Evolutionary conservation across 2,113 vertebrate genomes (phyloP), one percentile per base, ranked within the genome.

Genomic region (Beaufortia kweichowensis): DNA sequence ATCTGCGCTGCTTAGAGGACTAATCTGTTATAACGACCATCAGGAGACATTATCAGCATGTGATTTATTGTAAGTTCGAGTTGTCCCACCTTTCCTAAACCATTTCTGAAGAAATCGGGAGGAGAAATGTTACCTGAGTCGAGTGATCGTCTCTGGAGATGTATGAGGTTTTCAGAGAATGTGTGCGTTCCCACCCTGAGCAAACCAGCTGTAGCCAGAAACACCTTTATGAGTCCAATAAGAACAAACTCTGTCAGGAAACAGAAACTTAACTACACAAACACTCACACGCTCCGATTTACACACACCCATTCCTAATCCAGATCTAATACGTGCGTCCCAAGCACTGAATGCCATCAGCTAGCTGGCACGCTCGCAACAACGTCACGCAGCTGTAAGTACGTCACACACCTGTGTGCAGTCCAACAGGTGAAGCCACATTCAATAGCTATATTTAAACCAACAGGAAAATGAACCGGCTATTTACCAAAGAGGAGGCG

Each of bases 401-500:
- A 89, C 87, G 86, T 89, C 88, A 29, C 43, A 19, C 43, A 3
- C n/a, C 60, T 76, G 67, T 1, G 60, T 11, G 63, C 53, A 81
- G 62, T 71, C 79, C 68, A 88, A 82, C 80, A 82, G 82, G 84
- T 86, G 87, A 84, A 86, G 80, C 82, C 66, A 46, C 68, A 69
- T 24, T 3, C 2, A 48, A 6, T 53, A 59, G 26, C 69, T 82
- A 62, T 71, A 72, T 61, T 76, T 84, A 79, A 81, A 33, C 79
- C 39, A 77, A 82, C 75, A 26, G 56, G 59, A 71, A 78, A 57
- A 60, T 56, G 79, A 79, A 76, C 79, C 78, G 63, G 50, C 11
- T 91, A 85, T 92, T 92, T 87, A 86, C 87, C 78, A 85, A 91
- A 88, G 84, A 90, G 89, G 91, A 78, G 85, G 88, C 85, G 33